Evolutionary conservation across 1,140 invertebrate species (phyloP), one percentile per base, ranked within the genome.

Genomic region (Chrysomallon squamiferum): DNA sequence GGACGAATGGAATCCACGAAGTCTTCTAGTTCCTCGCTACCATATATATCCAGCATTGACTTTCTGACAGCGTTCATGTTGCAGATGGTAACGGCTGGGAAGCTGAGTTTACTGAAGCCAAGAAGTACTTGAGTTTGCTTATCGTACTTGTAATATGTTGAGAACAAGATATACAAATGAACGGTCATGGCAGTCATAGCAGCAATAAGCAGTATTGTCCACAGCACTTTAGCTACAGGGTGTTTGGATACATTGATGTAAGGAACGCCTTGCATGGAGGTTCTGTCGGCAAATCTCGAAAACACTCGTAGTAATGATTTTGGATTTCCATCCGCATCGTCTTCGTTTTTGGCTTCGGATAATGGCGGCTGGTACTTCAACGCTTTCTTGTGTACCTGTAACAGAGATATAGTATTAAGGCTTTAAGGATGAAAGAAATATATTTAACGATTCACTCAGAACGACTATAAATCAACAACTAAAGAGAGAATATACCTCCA

Each of bases 251-350:
- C 29, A 29, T 68, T 29, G 0, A 72, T 68, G 30, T 72, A 72
- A 0, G 70, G 66, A 11, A 68, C 54, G 15, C 70, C 70, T 54
- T 65, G 62, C 70, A 72, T 72, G n/a, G 70, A 72, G 0, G 70
- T 72, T 33, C 64, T 61, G n/a, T 68, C 70, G 2, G 70, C 70
- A 52, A 72, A 72, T 20, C 70, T 29, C 33, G 38, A 33, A n/a
- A 47, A 38, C 0, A 72, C 22, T 7, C 65, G 47, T 29, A 6
- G 29, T 18, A 68, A 68, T 13, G 65, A 58, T 27, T 68, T 68
- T n/a, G 43, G 43, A 7, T 71, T 65, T 13, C 59, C 62, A 13
- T 43, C 43, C 18, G 62, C 45, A 38, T 67, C 59, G 9, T 33
- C 35, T 25, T 29, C 50, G 3, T 25, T 1, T 3, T 29, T 41